Evolutionary conservation across 2,113 vertebrate genomes (phyloP).

Genomic region (Bombycilla garrulus): DNA sequence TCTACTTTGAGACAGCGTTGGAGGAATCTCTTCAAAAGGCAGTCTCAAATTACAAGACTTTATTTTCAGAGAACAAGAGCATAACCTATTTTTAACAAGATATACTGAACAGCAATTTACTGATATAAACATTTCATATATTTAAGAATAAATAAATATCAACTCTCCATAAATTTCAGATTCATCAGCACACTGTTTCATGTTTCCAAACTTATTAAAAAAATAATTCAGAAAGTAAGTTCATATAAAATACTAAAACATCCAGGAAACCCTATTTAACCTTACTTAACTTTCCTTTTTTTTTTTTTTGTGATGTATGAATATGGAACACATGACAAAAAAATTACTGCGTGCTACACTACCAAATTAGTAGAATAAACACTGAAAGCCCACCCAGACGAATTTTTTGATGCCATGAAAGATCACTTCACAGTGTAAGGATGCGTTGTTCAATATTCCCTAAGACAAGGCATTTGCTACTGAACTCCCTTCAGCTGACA

Average conservation of each 20-base stretch:
- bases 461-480: not conserved
- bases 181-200: not conserved
- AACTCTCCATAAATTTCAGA: not conserved
- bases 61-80: not conserved
- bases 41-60: not conserved
- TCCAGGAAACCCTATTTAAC: not conserved
- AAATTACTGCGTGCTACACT: not conserved
- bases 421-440: not conserved
- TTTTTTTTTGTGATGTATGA: not conserved
- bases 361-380: not conserved
- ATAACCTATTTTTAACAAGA: not conserved
- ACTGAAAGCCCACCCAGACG: not conserved
- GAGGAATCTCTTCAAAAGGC: not conserved
- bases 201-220: not conserved
- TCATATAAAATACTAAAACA: not conserved
- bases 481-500: not conserved
- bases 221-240: not conserved
- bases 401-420: not conserved
- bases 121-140: not conserved
- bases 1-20: not conserved
- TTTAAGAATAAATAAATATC: not conserved
- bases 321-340: not conserved
- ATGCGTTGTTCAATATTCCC: not conserved
- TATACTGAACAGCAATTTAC: not conserved
- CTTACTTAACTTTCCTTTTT: fast-evolving